These are phyloP conservation scores for Drosophila meridionalis DNA, from an alignment of 2,888 invertebrate species.

Conservation along the genomic window DNA sequence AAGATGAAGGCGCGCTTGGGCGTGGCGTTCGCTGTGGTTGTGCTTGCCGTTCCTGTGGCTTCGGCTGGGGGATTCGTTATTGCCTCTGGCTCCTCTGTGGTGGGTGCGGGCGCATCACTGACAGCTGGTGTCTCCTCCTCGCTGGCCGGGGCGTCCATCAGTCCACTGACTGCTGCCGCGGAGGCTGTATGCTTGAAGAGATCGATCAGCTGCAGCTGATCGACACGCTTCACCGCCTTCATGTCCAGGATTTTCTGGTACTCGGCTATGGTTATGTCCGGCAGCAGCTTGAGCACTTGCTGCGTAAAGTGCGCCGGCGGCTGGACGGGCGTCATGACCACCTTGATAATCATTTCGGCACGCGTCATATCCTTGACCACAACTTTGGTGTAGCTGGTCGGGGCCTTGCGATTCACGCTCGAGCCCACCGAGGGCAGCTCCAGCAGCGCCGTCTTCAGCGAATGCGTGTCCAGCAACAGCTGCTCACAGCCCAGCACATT, in stretches of 20 bases:
- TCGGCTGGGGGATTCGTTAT: slow-evolving; percentile 29
- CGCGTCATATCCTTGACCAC: slow-evolving; percentile 94
- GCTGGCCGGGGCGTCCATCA: slow-evolving; percentile 41
- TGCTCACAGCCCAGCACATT: slow-evolving; percentile 95
- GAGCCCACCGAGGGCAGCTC: slow-evolving; percentile 97
- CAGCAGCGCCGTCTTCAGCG: slow-evolving; percentile 96
- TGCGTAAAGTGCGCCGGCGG: slow-evolving; percentile 92
- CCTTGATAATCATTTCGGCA: slow-evolving; percentile 99
- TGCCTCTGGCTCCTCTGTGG: slow-evolving; percentile 37
- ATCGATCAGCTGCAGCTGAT: slow-evolving; percentile 87
- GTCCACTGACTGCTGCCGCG: slow-evolving; percentile 70
- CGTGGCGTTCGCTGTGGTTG: slow-evolving; percentile 64
- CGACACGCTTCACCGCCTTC: slow-evolving; percentile 91
- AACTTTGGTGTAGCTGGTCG: slow-evolving; percentile 93
- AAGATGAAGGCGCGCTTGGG: slow-evolving; percentile 83
- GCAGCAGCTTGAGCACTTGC: slow-evolving; percentile 95
- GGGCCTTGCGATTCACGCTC: slow-evolving; percentile 94
- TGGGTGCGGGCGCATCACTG: slow-evolving; percentile 9
- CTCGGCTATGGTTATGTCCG: slow-evolving; percentile 94
- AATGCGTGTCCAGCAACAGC: slow-evolving; percentile 95
- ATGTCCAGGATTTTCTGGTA: slow-evolving; percentile 98
- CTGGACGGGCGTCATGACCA: slow-evolving; percentile 96
- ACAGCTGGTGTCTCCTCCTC: slow-evolving; percentile 49
- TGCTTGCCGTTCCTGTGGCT: slow-evolving; percentile 30
- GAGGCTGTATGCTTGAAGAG: slow-evolving; percentile 86